Evolutionary conservation across 2,888 invertebrate genomes (phyloP).

Genomic region (Diarsia brunnea): DNA sequence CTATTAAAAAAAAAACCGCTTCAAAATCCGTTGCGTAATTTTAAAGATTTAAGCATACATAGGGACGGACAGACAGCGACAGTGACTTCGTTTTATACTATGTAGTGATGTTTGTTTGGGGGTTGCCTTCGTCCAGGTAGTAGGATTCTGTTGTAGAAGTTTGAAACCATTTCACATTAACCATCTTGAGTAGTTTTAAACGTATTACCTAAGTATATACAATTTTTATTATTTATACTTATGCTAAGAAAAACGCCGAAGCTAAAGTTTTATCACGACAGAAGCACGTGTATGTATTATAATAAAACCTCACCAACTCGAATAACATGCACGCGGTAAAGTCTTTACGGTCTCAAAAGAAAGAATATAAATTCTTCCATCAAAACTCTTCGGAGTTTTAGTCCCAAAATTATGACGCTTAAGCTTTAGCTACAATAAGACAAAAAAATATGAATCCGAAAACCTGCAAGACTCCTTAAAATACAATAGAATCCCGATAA

Average conservation of each 20-base stretch:
- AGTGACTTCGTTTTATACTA: too few relatives aligned
- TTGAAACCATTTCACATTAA: neutral
- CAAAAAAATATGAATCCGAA: neutral
- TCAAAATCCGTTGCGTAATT: too few relatives aligned
- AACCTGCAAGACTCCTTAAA: too few relatives aligned
- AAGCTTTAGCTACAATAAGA: neutral
- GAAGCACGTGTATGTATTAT: neutral
- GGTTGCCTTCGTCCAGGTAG: neutral
- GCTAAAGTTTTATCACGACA: neutral
- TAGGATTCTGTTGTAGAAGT: conserved; percentile 1
- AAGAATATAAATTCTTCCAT: neutral
- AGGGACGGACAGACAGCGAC: too few relatives aligned
- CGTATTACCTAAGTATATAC: neutral
- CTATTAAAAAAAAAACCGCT: too few relatives aligned
- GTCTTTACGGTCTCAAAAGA: neutral
- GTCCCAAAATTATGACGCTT: neutral
- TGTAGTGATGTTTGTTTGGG: conserved; percentile 11
- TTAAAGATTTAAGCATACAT: too few relatives aligned
- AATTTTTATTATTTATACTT: neutral
- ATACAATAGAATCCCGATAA: too few relatives aligned
- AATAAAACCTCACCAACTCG: neutral
- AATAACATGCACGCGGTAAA: neutral
- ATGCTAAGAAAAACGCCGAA: neutral
- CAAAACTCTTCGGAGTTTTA: neutral
- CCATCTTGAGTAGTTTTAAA: neutral